Base-by-base conservation (phyloP, 2,113 vertebrate species). In the Vulpes ferrilata region DNA sequence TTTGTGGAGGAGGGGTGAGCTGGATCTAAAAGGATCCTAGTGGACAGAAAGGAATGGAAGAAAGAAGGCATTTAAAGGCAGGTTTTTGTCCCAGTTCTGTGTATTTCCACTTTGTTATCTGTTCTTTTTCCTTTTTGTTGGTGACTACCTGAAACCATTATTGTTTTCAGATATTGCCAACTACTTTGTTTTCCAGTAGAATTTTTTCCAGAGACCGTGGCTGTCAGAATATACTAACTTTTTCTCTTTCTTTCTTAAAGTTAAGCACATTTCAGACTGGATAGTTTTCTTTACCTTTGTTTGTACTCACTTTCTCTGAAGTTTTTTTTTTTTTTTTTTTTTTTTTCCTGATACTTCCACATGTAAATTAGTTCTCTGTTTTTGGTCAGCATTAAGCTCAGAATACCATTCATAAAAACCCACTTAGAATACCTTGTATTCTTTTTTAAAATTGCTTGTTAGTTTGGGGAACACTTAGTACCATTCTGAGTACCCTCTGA, bases 181-280 rank as follows among this genome's bases (percentile, higher is more conserved):
- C 9, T 25, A 30, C 69, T 95, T 97, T 17, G 15, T 90, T 96
- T 73, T 84, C 64, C 22, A 71, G n/a, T 79, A 57, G 23, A 87
- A 25, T 96, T 95, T 83, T 48, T 90, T 94, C 48, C 20, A 71
- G 93, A 90, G 76, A 90, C 35, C 90, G 0, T 48, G 48, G 43
- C 65, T 88, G 51, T 48, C 43, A 88, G n/a, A 94, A 43, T 84
- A 27, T 96, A 48, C 25, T 81, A 43, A 57, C 59, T 65, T 95
- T 93, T 65, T 86, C 57, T 84, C 32, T 94, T 94, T 87, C 16
- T 93, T 94, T 96, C 35, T 89, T 93, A 35, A 90, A 93, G 19
- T 64, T 48, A 69, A 81, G 59, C 80, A 84, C 35, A 74, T 95
- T 92, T 95, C 57, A 96, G 19, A 89, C 17, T 35, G 4, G 32